These are phyloP conservation scores for Carapus acus DNA, from an alignment of 2,797 vertebrate species.

Conservation along the genomic window DNA sequence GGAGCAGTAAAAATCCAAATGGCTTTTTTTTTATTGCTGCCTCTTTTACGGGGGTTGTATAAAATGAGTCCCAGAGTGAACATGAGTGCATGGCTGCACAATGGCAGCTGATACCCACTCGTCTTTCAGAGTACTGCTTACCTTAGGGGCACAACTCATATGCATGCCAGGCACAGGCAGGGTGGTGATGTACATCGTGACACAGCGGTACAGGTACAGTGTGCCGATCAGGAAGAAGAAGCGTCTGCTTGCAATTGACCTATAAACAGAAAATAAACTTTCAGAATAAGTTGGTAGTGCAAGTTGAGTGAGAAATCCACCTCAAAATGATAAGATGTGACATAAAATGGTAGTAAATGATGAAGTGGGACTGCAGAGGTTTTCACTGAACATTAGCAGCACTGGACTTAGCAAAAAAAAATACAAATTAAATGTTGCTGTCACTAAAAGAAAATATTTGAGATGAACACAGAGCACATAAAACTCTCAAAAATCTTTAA, in stretches of 20 bases:
- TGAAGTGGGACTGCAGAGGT: too few species aligned
- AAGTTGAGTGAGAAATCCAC: too few species aligned
- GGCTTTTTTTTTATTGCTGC: conserved; percentile 34
- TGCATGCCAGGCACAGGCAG: conserved; percentile 95
- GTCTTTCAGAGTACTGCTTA: conserved; percentile 57
- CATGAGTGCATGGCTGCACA: conserved; percentile 8
- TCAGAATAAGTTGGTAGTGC: background rate
- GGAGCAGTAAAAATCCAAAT: conserved; percentile 42
- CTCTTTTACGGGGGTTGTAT: conserved; percentile 20
- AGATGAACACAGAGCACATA: too few species aligned
- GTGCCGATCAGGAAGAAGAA: conserved; percentile 97
- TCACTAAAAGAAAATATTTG: too few species aligned
- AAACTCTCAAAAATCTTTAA: too few species aligned
- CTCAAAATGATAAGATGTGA: too few species aligned
- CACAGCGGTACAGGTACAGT: conserved; percentile 92
- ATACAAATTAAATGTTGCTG: too few species aligned
- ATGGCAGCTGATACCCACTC: conserved; percentile 26
- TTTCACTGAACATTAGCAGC: too few species aligned
- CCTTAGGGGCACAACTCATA: conserved; percentile 96
- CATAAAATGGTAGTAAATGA: too few species aligned
- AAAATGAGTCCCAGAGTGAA: conserved; percentile 29
- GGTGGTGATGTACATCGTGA: conserved; percentile 98
- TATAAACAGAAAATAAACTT: conserved; percentile 55
- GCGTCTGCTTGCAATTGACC: conserved; percentile 88
- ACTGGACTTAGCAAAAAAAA: too few species aligned